A percentile compares a stretch with the other conserved stretches of the same genome.
These are phyloP conservation scores for Paradisaea rubra DNA, from an alignment of 2,113 vertebrate genomes.

Conservation along the genomic window DNA sequence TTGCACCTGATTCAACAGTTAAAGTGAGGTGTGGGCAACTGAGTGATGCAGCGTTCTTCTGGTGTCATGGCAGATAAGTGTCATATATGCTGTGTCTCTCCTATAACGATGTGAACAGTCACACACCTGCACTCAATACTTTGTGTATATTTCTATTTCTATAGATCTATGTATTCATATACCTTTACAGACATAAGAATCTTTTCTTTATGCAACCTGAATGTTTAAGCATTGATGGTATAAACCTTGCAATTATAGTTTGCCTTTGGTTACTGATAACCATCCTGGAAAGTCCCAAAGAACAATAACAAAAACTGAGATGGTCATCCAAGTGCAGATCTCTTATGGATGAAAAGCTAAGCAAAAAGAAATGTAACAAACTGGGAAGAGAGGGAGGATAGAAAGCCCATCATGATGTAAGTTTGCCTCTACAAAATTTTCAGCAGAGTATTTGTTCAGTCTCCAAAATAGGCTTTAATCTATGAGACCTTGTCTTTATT, in stretches of 20 bases:
- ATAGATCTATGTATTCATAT: background rate
- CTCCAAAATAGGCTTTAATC: background rate
- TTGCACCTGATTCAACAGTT: conserved; percentile 29
- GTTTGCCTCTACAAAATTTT: background rate
- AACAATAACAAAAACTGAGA: background rate
- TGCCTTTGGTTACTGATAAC: background rate
- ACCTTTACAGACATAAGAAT: background rate
- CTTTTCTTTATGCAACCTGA: background rate
- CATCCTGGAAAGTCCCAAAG: background rate
- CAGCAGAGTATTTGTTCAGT: background rate
- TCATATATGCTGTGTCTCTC: background rate
- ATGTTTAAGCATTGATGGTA: background rate
- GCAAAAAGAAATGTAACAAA: background rate
- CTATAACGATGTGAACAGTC: background rate
- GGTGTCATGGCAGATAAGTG: background rate
- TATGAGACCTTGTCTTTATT: background rate
- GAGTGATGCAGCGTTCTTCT: background rate
- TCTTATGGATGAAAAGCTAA: background rate
- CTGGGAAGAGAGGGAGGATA: background rate
- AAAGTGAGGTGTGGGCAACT: background rate
- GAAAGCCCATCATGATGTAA: background rate
- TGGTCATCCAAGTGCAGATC: background rate
- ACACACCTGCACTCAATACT: background rate
- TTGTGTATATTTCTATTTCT: background rate
- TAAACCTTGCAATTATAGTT: background rate